Evolutionary conservation across 2,888 invertebrate species (phyloP).

Genomic region (Hofmannophila pseudospretella): DNA sequence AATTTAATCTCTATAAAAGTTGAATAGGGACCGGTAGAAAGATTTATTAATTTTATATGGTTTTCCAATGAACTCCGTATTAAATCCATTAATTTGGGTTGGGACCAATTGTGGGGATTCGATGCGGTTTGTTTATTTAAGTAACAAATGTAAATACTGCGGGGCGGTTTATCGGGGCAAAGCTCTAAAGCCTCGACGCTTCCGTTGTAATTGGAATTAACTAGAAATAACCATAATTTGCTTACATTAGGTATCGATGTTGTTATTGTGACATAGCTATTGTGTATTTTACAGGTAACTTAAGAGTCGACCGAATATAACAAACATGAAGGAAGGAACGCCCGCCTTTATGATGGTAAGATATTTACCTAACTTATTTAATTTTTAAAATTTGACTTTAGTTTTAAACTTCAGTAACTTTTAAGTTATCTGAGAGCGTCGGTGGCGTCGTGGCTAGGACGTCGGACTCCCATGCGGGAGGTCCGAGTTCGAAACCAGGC

Average conservation of each 20-base stretch:
- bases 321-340: too few species aligned
- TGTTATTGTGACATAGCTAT: too few species aligned
- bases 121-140: constrained; percentile 9
- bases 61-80: constrained; percentile 2
- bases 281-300: too few species aligned
- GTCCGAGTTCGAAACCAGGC: too few species aligned
- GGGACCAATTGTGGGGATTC: constrained; percentile 5
- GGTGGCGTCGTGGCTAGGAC: too few species aligned
- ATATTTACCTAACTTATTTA: too few species aligned
- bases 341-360: too few species aligned
- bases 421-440: too few species aligned
- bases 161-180: constrained; percentile 5
- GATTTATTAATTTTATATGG: constrained; percentile 2
- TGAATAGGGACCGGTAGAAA: not conserved
- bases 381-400: too few species aligned
- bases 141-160: constrained; percentile 8
- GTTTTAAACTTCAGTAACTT: too few species aligned
- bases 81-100: constrained; percentile 6
- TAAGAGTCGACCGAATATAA: too few species aligned
- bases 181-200: constrained; percentile 2
- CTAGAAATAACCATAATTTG: not conserved
- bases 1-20: not conserved
- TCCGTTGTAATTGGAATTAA: constrained; percentile 1
- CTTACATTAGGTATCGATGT: not conserved
- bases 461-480: too few species aligned